Percentiles rank a stretch among this genome's conserved stretches.
Conservation (phyloP, 2,888 invertebrate species). For the Melanchra persicariae region DNA sequence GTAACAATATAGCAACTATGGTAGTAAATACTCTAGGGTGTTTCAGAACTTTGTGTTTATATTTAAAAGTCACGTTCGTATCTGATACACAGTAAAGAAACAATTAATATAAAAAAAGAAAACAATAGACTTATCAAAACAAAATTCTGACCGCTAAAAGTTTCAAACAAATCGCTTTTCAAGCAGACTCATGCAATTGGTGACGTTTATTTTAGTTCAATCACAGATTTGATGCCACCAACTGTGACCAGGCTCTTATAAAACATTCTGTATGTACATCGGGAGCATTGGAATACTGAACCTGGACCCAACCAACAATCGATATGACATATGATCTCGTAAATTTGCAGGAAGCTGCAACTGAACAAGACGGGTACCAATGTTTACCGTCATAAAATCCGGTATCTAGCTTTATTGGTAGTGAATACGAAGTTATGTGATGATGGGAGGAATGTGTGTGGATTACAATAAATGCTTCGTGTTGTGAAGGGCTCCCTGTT, state of each 20-base stretch:
- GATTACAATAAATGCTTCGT: constrained; percentile 25
- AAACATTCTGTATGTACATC: constrained; percentile 3
- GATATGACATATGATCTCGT: constrained; percentile 63
- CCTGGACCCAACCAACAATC: constrained; percentile 49
- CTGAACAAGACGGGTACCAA: constrained; percentile 54
- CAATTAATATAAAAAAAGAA: too few relatives aligned
- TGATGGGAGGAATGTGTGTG: constrained; percentile 17
- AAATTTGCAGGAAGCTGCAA: constrained; percentile 57
- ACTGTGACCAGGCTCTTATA: too few relatives aligned
- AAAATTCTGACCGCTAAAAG: too few relatives aligned
- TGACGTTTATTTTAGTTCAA: too few relatives aligned
- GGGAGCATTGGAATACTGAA: constrained; percentile 43
- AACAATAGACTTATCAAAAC: too few relatives aligned
- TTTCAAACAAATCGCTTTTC: too few relatives aligned
- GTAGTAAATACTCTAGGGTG: constrained; percentile 36
- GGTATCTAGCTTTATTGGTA: constrained; percentile 41
- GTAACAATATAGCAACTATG: constrained; percentile 24
- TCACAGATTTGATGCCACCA: too few relatives aligned
- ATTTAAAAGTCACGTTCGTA: too few relatives aligned
- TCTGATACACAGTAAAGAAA: too few relatives aligned
- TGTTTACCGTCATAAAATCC: constrained; percentile 57
- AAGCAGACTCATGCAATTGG: too few relatives aligned
- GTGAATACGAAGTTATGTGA: constrained; percentile 40
- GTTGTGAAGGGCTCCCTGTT: constrained; percentile 19
- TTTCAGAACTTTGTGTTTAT: too few relatives aligned